Percentiles rank a stretch among this genome's conserved stretches.
Conservation (phyloP, 2,113 vertebrate species). For the Chrysemys picta region DNA sequence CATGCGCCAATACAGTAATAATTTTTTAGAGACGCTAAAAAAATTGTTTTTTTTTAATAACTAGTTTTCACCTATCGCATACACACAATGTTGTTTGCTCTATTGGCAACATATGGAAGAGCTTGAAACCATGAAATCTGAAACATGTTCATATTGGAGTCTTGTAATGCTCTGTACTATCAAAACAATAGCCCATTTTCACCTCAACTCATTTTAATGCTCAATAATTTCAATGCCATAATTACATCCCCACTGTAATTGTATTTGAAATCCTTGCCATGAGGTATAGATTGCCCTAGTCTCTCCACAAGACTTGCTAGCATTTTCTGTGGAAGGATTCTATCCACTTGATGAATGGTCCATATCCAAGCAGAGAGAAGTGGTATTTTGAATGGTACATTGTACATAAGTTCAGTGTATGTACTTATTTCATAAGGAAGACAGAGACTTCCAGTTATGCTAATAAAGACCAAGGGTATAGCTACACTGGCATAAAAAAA, state of each 20-base stretch:
- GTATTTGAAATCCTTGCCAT: constrained; percentile 4
- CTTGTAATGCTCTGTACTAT: not conserved
- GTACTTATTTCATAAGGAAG: not conserved
- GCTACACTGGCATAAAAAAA: not conserved
- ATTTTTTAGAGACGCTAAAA: not conserved
- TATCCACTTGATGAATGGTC: not conserved
- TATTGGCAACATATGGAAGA: not conserved
- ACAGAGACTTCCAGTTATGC: not conserved
- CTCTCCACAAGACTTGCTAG: not conserved
- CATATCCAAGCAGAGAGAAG: not conserved
- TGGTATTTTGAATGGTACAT: not conserved
- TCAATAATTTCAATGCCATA: not conserved
- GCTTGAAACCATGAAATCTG: constrained; percentile 7
- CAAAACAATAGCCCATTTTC: not conserved
- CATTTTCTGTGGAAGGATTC: not conserved
- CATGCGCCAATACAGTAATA: not conserved
- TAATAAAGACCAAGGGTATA: not conserved
- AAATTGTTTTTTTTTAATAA: not conserved
- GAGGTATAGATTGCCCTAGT: not conserved
- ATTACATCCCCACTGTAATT: not conserved
- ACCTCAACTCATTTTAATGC: not conserved
- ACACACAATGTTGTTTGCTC: not conserved
- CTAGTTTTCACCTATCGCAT: not conserved
- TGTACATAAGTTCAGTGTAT: not conserved
- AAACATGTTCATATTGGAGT: not conserved